phyloP scores from a whole-genome alignment of 2,113 vertebrate species.

The Naja naja region DNA sequence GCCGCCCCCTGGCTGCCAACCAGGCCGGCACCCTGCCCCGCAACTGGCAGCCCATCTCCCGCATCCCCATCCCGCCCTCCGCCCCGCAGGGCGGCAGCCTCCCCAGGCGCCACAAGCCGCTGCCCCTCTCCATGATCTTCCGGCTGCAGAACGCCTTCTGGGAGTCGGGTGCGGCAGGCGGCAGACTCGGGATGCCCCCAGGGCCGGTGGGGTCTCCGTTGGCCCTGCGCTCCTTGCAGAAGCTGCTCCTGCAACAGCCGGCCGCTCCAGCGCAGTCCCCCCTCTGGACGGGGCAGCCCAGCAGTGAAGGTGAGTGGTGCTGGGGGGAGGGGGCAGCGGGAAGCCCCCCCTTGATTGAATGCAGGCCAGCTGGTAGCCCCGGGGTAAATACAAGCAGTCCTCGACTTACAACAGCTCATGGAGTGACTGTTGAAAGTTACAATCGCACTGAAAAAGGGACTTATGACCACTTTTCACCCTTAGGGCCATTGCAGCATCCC shows the following conservation, averaged over 20 bases:
- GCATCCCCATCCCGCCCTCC: conserved; percentile 81
- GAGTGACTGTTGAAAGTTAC: background rate
- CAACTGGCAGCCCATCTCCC: conserved; percentile 75
- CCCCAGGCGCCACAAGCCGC: conserved; percentile 66
- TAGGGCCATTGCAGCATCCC: background rate
- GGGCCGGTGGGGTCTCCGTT: conserved; percentile 55
- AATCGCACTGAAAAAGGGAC: background rate
- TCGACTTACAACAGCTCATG: background rate
- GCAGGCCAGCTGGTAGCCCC: background rate
- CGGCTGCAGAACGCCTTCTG: conserved; percentile 82
- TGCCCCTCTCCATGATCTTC: conserved; percentile 88
- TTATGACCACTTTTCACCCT: background rate
- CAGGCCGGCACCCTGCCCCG: conserved; percentile 56
- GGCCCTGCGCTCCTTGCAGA: conserved; percentile 54
- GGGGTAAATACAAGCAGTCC: too few relatives aligned
- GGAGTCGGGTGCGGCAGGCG: conserved; percentile 49
- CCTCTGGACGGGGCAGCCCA: background rate
- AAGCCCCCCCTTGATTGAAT: background rate
- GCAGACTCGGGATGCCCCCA: conserved; percentile 36
- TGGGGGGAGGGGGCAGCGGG: background rate
- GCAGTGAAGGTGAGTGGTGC: background rate
- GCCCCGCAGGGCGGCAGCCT: conserved; percentile 45
- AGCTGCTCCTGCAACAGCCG: conserved; percentile 33
- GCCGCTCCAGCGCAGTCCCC: background rate
- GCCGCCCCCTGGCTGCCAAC: conserved; percentile 26